Evolutionary conservation across 2,888 invertebrate species (phyloP), one percentile per base, ranked within the genome.

Genomic region (Ferdinandea cuprea): DNA sequence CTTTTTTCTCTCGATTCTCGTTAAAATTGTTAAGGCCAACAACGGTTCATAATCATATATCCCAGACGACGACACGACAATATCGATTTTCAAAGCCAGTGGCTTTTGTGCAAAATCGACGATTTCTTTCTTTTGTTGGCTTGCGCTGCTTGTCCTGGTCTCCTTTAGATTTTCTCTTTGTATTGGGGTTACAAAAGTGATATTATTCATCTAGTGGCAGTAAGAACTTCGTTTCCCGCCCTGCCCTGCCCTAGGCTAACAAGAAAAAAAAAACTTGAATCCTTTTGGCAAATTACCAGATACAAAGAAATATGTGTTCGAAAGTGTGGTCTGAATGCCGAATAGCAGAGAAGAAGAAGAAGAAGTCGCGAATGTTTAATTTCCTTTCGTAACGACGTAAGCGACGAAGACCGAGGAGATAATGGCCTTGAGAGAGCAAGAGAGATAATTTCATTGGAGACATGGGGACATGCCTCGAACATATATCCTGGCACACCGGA

Each of bases 221-320:
- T 28, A 1, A 52, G 44, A 59, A 54, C 19, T 7, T 52, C n/a
- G n/a, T n/a, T n/a, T n/a, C n/a, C n/a, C n/a, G n/a, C n/a, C n/a
- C n/a, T n/a, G n/a, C n/a, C n/a, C n/a, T n/a, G n/a, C n/a, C n/a
- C n/a, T 35, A 25, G 0, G 11, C 35, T 37, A 32, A 61, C 61
- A 61, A 30, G 1, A 3, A 37, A n/a, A 58, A 72, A 17, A 15
- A 19, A 46, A 46, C 35, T 30, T n/a, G 8, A 30, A 42, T 11
- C n/a, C n/a, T 17, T 59, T 65, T 81, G 80, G 65, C 76, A 76
- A 81, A 58, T 65, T 71, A 71, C 80, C 74, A 81, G 52, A 52
- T 58, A n/a, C 28, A 13, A 52, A 37, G 63, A 78, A 52, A 65
- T 72, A 21, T 37, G n/a, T 37, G 28, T 32, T 25, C 7, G 21